Evolutionary conservation across 2,888 invertebrate genomes (phyloP).

Genomic region (Rhopalosiphum nymphaeae): DNA sequence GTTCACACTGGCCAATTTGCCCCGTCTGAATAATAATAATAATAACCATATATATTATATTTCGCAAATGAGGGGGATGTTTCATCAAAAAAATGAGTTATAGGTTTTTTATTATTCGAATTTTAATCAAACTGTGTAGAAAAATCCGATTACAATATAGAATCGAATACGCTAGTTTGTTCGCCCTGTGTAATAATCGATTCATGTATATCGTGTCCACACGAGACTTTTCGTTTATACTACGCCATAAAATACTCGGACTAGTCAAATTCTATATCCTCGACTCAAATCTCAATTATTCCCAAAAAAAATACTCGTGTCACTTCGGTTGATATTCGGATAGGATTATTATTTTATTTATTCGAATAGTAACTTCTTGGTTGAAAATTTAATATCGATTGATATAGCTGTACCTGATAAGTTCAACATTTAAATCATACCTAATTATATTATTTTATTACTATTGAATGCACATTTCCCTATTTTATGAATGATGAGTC

Average conservation of each 20-base stretch:
- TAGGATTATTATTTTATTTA: not conserved
- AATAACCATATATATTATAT: not conserved
- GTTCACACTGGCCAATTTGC: slow-evolving; percentile 54
- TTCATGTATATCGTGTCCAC: not conserved
- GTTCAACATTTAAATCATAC: not conserved
- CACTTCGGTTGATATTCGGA: not conserved
- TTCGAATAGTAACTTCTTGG: not conserved
- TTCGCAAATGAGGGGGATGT: not conserved
- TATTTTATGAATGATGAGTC: not conserved
- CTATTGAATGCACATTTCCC: not conserved
- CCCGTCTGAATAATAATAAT: not conserved
- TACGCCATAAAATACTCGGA: not conserved
- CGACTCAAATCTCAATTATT: not conserved
- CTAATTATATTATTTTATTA: not conserved
- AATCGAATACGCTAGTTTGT: not conserved
- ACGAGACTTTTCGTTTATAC: not conserved
- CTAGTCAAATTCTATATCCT: not conserved
- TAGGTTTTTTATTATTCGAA: not conserved
- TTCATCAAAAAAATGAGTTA: not conserved
- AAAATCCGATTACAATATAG: not conserved
- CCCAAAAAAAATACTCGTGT: not conserved
- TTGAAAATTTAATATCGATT: not conserved
- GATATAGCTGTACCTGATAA: not conserved
- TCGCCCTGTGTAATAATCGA: slow-evolving; percentile 19
- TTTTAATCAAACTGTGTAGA: not conserved